Percentiles rank a stretch among this genome's conserved stretches.
Conservation (phyloP, 2,888 invertebrate species). For the Prosapia bicincta region DNA sequence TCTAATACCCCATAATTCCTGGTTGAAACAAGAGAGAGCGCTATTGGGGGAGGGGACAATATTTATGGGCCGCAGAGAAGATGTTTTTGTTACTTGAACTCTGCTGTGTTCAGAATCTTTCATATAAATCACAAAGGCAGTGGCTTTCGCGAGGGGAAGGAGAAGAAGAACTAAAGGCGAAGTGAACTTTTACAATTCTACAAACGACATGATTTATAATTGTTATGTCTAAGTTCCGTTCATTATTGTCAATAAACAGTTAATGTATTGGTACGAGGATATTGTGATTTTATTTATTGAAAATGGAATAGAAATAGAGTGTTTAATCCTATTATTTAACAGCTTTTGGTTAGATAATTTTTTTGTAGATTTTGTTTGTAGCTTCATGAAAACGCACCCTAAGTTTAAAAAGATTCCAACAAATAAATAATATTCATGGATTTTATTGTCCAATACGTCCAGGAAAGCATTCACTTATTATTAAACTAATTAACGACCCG, state of each 20-base stretch:
- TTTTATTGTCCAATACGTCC: too few relatives aligned
- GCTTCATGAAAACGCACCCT: too few relatives aligned
- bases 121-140: constrained; percentile 17
- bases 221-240: background rate
- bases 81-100: constrained; percentile 38
- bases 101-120: constrained; percentile 21
- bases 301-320: too few relatives aligned
- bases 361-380: too few relatives aligned
- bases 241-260: background rate
- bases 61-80: constrained; percentile 28
- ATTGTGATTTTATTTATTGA: too few relatives aligned
- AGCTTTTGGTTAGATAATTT: too few relatives aligned
- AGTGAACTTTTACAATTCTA: constrained; percentile 15
- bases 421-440: too few relatives aligned
- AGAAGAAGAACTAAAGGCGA: constrained; percentile 7
- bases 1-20: constrained; percentile 38
- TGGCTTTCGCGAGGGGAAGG: constrained; percentile 4
- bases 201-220: background rate
- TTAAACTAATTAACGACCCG: too few relatives aligned
- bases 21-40: constrained; percentile 2
- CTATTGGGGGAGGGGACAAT: background rate
- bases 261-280: too few relatives aligned
- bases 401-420: too few relatives aligned
- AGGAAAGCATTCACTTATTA: too few relatives aligned
- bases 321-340: too few relatives aligned